Evolutionary conservation across 2,888 invertebrate genomes (phyloP), one percentile per base, ranked within the genome.

Genomic region (Noctua pronuba): DNA sequence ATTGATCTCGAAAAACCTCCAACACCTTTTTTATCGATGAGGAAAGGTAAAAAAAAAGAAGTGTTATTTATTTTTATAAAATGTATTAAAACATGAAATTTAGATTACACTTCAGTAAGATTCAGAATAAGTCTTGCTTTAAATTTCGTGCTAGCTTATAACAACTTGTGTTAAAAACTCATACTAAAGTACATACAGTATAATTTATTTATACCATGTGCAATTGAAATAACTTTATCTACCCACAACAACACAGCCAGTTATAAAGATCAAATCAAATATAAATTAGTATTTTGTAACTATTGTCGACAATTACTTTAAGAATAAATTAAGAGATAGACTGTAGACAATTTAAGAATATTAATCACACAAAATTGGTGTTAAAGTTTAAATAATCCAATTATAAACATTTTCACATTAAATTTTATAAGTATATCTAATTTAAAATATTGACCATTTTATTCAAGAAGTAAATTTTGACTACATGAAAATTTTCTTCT

Each of bases 61-160:
- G 13, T 62, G 62, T 85, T 74, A 82, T 67, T 85, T 74, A 82
- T 92, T 94, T 94, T 94, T 94, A 95, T 91, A 95, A 94, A 96
- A 95, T 96, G 96, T 96, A 96, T 93, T 96, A 96, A 96, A 96
- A 95, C 95, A 93, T 94, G 92, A 95, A 94, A 89, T 94, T 92
- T 91, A 91, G 92, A 94, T 93, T 94, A 95, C 91, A 94, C 79
- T 90, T 89, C 88, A 84, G 80, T 85, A 88, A 83, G 82, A 90
- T 91, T 93, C 89, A 92, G 90, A 86, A 74, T 78, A 89, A 88
- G 87, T 90, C 88, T 90, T 82, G 80, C 73, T 86, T 87, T 68
- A 88, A 88, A 91, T 87, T 79, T 92, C 90, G 89, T 92, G 91
- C 90, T 90, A 83, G 82, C 80, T 85, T 79, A 78, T 80, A 83